Evolutionary conservation across 2,888 invertebrate genomes (phyloP), one percentile per base, ranked within the genome.

Genomic region (Slavum lentiscoides): DNA sequence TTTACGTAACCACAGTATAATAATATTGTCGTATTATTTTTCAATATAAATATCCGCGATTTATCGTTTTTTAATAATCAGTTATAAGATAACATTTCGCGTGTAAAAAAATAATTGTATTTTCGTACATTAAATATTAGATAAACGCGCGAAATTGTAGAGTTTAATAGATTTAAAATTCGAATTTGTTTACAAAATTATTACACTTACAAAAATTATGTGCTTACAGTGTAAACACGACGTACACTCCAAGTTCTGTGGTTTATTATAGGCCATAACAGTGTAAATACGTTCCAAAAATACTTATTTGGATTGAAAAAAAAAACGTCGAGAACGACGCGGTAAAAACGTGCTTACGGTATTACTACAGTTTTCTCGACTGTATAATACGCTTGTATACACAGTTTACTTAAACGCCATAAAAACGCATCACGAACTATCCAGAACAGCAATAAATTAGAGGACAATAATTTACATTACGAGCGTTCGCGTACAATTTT

Each of bases 341-440:
- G 69, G 17, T 17, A 37, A 70, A 58, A 30, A 55, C 23, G 53
- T 30, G 4, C 9, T 17, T 19, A 30, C 30, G n/a, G 37, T n/a
- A 62, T 74, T 64, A 64, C 37, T 64, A 30, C 4, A 15, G 53
- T 62, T 74, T 74, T 74, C 49, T 73, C n/a, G 11, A 30, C 49
- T 53, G 59, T 49, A 49, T 11, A 49, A 43, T 43, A 43, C 7
- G 1, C 30, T 43, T 43, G 13, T 49, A 49, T 49, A 49, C 15
- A 61, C 49, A 5, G n/a, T 53, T 49, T 49, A 74, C 13, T 49
- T 15, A 74, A 62, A 74, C 49, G 62, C n/a, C 49, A 43, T 13
- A 61, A 53, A 64, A 74, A 53, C n/a, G 30, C 30, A 30, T 30
- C 15, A 62, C 23, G 30, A 37, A 30, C 0, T 39, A 59, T 37